phyloP scores from a whole-genome alignment of 2,888 invertebrate species.

The Mellilla xanthometata region DNA sequence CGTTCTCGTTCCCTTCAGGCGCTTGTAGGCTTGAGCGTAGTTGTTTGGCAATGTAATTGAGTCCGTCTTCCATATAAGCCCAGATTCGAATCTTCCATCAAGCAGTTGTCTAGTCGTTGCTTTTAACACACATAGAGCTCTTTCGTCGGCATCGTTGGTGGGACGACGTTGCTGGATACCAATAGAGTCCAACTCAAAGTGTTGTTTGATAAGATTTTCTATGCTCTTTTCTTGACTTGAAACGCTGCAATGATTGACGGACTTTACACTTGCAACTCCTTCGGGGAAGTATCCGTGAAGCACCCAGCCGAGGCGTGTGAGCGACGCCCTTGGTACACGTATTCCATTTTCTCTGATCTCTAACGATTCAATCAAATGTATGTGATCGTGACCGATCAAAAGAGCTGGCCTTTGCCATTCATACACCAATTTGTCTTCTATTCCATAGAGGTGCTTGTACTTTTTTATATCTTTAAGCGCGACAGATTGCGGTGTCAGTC shows the following conservation, averaged over 20 bases:
- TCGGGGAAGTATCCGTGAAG: neutral
- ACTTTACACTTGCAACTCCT: neutral
- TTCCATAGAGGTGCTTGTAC: too few species aligned
- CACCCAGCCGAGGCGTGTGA: slow-evolving; percentile 9
- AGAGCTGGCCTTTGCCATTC: slow-evolving; percentile 3
- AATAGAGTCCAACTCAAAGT: slow-evolving; percentile 6
- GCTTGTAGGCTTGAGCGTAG: slow-evolving; percentile 7
- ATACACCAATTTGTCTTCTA: too few species aligned
- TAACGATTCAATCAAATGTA: neutral
- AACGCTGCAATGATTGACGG: neutral
- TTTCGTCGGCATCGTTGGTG: neutral
- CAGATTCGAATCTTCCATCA: slow-evolving; percentile 15
- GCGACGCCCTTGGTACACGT: slow-evolving; percentile 5
- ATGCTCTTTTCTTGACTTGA: neutral
- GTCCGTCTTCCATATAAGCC: slow-evolving; percentile 21
- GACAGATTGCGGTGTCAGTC: too few species aligned
- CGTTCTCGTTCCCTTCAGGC: slow-evolving; percentile 11
- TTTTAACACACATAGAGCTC: slow-evolving; percentile 8
- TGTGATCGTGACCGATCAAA: slow-evolving; percentile 8
- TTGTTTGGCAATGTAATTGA: slow-evolving; percentile 12
- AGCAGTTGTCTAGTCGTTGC: slow-evolving; percentile 1
- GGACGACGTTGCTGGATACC: neutral
- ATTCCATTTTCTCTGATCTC: neutral
- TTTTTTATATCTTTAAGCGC: too few species aligned
- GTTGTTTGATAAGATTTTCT: neutral